These are phyloP conservation scores for rabbit (Oryctolagus cuniculus) DNA, from an alignment of 2,113 vertebrate species.

Conservation along the genomic window DNA sequence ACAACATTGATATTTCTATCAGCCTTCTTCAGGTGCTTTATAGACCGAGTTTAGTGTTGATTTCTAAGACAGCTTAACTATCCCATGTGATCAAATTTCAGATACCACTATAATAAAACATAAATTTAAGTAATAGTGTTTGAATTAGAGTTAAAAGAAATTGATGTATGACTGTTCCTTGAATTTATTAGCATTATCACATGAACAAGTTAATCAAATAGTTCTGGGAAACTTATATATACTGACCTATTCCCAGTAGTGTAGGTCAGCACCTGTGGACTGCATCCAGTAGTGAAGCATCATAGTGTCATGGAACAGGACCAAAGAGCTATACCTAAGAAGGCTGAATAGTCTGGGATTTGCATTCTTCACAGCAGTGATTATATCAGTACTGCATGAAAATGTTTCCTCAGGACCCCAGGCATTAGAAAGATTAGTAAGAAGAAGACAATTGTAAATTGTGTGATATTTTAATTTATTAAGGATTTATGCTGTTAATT, in stretches of 20 bases:
- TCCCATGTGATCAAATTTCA: background rate
- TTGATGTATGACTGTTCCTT: background rate
- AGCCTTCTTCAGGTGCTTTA: background rate
- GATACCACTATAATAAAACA: background rate
- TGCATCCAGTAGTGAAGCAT: background rate
- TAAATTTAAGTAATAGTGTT: constrained; percentile 11
- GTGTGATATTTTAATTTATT: background rate
- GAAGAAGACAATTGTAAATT: background rate
- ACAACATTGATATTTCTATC: background rate
- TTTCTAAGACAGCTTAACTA: background rate
- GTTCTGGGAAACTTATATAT: constrained; percentile 6
- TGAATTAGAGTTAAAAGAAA: background rate
- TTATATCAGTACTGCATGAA: background rate
- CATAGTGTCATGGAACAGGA: background rate
- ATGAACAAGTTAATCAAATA: constrained; percentile 23
- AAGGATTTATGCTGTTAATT: constrained; percentile 1
- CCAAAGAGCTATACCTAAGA: background rate
- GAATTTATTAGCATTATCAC: constrained; percentile 9
- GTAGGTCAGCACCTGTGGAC: background rate
- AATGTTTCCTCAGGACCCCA: background rate
- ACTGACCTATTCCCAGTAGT: background rate
- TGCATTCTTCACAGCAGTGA: background rate
- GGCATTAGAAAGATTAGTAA: background rate
- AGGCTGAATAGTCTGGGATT: background rate
- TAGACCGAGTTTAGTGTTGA: background rate